Conservation (phyloP, 1,140 invertebrate species). For the Drosophila eugracilis region DNA sequence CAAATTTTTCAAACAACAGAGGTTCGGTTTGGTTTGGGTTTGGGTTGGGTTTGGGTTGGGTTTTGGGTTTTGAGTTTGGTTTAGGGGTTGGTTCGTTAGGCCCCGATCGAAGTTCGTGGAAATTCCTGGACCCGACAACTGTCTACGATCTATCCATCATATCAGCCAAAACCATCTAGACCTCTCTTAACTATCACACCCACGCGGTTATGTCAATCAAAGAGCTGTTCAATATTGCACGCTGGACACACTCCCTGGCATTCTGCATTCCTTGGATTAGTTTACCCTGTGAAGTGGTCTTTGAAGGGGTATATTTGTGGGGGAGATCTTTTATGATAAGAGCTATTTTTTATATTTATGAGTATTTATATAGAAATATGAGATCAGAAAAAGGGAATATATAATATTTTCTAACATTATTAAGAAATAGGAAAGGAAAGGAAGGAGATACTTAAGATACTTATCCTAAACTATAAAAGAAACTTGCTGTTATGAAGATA, state of each 20-base stretch:
- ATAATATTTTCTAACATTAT: too few relatives aligned
- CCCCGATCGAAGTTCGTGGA: conserved; percentile 31
- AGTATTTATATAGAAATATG: too few relatives aligned
- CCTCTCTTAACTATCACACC: conserved; percentile 51
- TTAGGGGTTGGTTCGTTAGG: conserved; percentile 40
- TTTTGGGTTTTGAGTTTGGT: background rate
- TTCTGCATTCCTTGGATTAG: conserved; percentile 14
- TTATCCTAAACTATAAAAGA: too few relatives aligned
- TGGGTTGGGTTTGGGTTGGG: conserved; percentile 19
- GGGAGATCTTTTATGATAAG: background rate
- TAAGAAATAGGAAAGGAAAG: too few relatives aligned
- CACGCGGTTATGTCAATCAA: conserved; percentile 82
- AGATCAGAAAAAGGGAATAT: too few relatives aligned
- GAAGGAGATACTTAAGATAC: too few relatives aligned
- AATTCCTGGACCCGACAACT: conserved; percentile 37
- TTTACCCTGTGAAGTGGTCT: background rate
- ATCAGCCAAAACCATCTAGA: conserved; percentile 32
- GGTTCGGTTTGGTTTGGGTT: conserved; percentile 13
- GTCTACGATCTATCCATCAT: conserved; percentile 34
- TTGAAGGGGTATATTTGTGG: background rate
- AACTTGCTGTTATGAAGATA: too few relatives aligned
- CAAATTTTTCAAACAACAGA: conserved; percentile 38
- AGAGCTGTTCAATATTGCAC: conserved; percentile 71
- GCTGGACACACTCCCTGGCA: conserved; percentile 32
- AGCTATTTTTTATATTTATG: too few relatives aligned